Conservation (phyloP, 1,140 invertebrate species). For the Halesus radiatus region DNA sequence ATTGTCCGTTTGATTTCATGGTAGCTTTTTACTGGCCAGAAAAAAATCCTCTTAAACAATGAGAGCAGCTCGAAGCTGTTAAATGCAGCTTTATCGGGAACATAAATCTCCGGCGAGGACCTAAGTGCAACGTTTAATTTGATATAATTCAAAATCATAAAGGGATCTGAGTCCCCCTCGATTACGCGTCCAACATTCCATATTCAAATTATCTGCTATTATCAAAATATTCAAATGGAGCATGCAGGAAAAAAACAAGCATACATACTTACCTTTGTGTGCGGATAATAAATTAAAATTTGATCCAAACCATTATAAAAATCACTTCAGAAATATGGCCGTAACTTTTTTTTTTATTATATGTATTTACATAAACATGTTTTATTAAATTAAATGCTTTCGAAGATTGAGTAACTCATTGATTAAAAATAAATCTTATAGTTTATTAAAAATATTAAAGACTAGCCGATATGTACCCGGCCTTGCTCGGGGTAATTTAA, state of each 20-base stretch:
- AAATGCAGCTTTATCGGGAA: conserved; percentile 19
- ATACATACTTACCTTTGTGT: not conserved
- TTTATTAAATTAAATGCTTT: not conserved
- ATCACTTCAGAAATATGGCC: too few species aligned
- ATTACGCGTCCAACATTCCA: not conserved
- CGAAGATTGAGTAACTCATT: too few species aligned
- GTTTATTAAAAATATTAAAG: too few species aligned
- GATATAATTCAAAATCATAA: conserved; percentile 41
- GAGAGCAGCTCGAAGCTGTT: conserved; percentile 17
- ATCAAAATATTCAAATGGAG: conserved; percentile 41
- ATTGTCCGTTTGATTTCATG: too few species aligned
- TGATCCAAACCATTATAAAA: too few species aligned
- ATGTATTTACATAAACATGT: not conserved
- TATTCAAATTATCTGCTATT: conserved; percentile 35
- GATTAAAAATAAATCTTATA: too few species aligned
- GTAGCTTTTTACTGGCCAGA: too few species aligned
- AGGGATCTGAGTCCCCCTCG: conserved; percentile 18
- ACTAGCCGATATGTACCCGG: too few species aligned
- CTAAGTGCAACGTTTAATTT: conserved; percentile 36
- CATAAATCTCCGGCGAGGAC: conserved; percentile 28
- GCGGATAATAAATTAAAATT: not conserved
- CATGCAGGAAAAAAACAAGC: not conserved
- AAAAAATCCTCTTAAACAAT: conserved; percentile 11
- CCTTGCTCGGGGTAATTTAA: too few species aligned
- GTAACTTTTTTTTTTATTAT: too few species aligned